Evolutionary conservation across 2,888 invertebrate species (phyloP).

Genomic region (Megastigmus dorsalis): DNA sequence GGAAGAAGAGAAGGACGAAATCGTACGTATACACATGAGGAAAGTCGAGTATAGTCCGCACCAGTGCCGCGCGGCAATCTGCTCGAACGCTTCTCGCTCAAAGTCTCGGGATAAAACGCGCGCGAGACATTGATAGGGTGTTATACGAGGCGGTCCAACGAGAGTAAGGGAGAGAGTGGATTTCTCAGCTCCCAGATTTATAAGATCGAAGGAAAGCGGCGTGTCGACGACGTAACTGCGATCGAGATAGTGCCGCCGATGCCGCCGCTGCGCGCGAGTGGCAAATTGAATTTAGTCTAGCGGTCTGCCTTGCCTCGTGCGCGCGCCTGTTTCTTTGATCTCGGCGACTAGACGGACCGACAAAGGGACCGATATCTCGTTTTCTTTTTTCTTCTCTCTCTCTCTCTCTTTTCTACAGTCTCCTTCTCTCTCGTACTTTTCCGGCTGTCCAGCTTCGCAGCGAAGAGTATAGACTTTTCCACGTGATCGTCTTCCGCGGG

Average conservation of each 20-base stretch:
- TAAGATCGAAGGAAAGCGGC: conserved; percentile 27
- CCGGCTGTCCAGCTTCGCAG: neutral
- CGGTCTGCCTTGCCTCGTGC: no score
- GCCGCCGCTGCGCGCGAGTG: no score
- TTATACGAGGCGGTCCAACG: no score
- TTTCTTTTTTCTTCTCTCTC: neutral
- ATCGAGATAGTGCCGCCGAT: conserved; percentile 17
- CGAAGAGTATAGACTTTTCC: no score
- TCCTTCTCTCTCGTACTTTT: neutral
- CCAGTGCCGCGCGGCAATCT: conserved; percentile 13
- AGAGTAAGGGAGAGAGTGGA: conserved; percentile 46
- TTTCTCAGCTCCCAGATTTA: conserved; percentile 18
- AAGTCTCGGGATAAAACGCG: no score
- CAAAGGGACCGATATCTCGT: neutral
- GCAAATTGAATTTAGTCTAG: conserved; percentile 47
- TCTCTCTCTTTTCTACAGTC: neutral
- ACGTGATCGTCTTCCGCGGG: no score
- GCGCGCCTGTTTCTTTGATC: conserved; percentile 36
- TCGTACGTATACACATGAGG: no score
- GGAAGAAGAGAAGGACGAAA: neutral
- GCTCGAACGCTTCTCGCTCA: neutral
- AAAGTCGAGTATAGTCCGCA: neutral
- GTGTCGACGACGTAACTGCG: conserved; percentile 61
- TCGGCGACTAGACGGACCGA: conserved; percentile 21
- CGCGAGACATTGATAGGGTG: conserved; percentile 45